A percentile compares a stretch with the other conserved stretches of the same genome.
phyloP scores from a whole-genome alignment of 2,113 vertebrate species.

The Thamnaconus septentrionalis region DNA sequence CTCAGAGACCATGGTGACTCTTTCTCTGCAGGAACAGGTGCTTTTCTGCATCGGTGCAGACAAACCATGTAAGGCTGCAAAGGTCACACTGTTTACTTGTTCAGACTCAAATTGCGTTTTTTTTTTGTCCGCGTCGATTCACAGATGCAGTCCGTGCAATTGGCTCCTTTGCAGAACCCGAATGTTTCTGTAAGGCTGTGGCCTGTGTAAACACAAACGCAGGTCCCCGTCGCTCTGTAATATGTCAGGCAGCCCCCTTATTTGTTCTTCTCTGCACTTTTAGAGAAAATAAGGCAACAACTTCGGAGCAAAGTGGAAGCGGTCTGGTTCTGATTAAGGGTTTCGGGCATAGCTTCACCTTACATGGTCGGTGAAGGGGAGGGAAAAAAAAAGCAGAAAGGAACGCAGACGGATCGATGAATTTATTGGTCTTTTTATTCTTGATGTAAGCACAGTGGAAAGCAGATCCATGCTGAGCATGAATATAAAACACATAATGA shows the following conservation, averaged over 20 bases:
- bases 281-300: not conserved
- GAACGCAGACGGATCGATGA: too few relatives aligned
- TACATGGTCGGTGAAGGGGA: too few relatives aligned
- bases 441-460: too few relatives aligned
- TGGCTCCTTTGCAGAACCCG: not conserved
- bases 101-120: not conserved
- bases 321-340: too few relatives aligned
- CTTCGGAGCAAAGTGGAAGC: not conserved
- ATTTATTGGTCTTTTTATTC: too few relatives aligned
- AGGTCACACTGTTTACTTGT: conserved; percentile 50
- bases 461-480: too few relatives aligned
- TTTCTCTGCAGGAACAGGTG: not conserved
- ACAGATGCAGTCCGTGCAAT: too few relatives aligned
- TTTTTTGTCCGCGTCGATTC: too few relatives aligned
- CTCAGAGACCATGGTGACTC: too few relatives aligned
- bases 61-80: conserved; percentile 57
- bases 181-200: not conserved
- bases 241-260: conserved; percentile 3
- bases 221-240: conserved; percentile 4
- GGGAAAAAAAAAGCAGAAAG: too few relatives aligned
- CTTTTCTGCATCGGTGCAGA: conserved; percentile 16
- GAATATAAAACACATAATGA: too few relatives aligned
- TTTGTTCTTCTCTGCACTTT: not conserved
- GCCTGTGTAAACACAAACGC: conserved; percentile 22
- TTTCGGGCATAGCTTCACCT: too few relatives aligned